Evolutionary conservation across 2,888 invertebrate genomes (phyloP).

Genomic region (Erpobdella octoculata): DNA sequence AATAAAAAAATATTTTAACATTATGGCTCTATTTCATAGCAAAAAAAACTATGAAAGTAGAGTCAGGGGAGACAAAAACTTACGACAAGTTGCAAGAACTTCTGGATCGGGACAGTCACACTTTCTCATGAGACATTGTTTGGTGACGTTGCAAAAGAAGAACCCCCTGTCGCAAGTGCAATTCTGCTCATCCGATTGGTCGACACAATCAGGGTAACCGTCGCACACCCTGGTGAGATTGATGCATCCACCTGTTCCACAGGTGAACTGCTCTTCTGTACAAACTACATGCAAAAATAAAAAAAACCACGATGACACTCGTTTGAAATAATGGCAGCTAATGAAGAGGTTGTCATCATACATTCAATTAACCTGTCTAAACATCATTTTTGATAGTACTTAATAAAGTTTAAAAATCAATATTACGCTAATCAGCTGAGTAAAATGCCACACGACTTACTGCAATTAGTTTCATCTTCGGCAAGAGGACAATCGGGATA

Average conservation of each 20-base stretch:
- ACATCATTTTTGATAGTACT: too few species aligned
- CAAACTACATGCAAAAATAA: not conserved
- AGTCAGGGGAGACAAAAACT: not conserved
- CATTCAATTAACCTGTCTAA: too few species aligned
- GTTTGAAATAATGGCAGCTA: too few species aligned
- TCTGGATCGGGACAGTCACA: not conserved
- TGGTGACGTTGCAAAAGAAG: not conserved
- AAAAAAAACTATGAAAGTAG: not conserved
- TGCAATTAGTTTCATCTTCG: constrained; percentile 10
- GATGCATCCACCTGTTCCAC: constrained; percentile 56
- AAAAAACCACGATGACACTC: too few species aligned
- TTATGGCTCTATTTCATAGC: too few species aligned
- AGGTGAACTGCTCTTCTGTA: not conserved
- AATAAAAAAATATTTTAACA: not conserved
- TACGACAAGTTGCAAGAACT: not conserved
- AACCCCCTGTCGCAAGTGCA: constrained; percentile 56
- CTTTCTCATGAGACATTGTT: not conserved
- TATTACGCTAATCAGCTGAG: too few species aligned
- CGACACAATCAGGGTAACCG: constrained; percentile 63
- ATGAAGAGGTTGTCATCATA: too few species aligned
- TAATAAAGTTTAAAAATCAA: too few species aligned
- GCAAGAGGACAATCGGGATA: constrained; percentile 2
- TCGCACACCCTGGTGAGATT: constrained; percentile 60
- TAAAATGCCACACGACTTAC: constrained; percentile 12
- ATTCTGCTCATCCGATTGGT: constrained; percentile 63